phyloP scores from a whole-genome alignment of 2,113 vertebrate species.

The Dendropsophus ebraccatus region DNA sequence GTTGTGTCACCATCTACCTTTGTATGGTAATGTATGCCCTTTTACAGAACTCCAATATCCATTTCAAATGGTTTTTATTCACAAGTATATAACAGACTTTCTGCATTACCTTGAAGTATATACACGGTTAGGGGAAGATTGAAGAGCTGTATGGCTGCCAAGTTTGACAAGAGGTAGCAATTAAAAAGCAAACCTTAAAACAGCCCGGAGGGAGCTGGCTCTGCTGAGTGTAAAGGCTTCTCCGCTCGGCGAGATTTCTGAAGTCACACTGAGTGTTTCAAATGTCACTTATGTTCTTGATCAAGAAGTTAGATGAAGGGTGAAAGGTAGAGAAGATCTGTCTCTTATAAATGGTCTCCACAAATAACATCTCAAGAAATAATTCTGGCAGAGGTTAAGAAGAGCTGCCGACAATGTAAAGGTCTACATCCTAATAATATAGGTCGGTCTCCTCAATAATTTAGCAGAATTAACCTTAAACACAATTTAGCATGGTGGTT shows the following conservation, averaged over 20 bases:
- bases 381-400: background rate
- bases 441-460: background rate
- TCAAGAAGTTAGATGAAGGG: slow-evolving; percentile 13
- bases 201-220: slow-evolving; percentile 25
- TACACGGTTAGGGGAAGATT: background rate
- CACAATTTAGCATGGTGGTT: no score
- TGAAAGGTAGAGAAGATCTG: background rate
- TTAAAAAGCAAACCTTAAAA: slow-evolving; percentile 33
- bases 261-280: slow-evolving; percentile 25
- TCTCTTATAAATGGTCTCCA: slow-evolving; percentile 18
- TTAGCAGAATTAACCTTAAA: background rate
- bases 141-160: background rate
- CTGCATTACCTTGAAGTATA: background rate
- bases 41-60: background rate
- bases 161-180: slow-evolving; percentile 15
- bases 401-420: background rate
- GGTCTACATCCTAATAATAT: background rate
- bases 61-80: background rate
- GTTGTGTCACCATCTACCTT: background rate
- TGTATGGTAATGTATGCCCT: background rate
- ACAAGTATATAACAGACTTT: background rate
- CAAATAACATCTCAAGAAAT: background rate
- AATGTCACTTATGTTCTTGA: slow-evolving; percentile 45
- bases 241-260: background rate
- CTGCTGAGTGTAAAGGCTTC: background rate